Percentiles rank a stretch among this genome's conserved stretches.
These are phyloP conservation scores for Ectemnius continuus DNA, from an alignment of 2,888 invertebrate species.

Conservation along the genomic window DNA sequence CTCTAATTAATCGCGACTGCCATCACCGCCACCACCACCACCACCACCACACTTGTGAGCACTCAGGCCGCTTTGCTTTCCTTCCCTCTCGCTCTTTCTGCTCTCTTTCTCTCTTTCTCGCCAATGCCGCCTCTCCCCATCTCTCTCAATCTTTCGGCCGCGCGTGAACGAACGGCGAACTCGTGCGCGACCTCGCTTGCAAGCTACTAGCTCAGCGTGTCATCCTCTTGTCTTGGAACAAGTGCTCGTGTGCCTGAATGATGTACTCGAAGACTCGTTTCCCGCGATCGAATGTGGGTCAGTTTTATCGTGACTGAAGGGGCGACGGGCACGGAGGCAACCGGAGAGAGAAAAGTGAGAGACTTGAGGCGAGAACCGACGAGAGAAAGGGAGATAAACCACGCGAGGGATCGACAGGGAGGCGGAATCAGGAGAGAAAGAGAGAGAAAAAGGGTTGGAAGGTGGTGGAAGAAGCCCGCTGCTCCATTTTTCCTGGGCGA, in stretches of 20 bases:
- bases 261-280: conserved; percentile 61
- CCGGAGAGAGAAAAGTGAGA: neutral
- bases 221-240: conserved; percentile 50
- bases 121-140: neutral
- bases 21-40: neutral
- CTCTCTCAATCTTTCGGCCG: too few relatives aligned
- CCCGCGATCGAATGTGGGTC: conserved; percentile 60
- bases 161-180: conserved; percentile 1
- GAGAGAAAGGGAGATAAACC: neutral
- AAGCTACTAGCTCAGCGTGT: conserved; percentile 48
- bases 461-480: conserved; percentile 3
- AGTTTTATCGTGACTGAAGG: conserved; percentile 48
- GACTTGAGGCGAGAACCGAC: conserved; percentile 13
- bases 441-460: neutral
- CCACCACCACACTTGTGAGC: conserved; percentile 26
- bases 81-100: neutral
- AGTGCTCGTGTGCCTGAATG: conserved; percentile 52
- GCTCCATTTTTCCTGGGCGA: conserved; percentile 39
- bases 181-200: conserved; percentile 44
- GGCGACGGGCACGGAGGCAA: neutral
- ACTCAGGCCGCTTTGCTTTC: conserved; percentile 28
- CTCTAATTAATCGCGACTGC: conserved; percentile 54
- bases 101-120: neutral
- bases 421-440: neutral
- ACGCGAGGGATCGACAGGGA: too few relatives aligned